A percentile compares a stretch with the other conserved stretches of the same genome.
phyloP scores from a whole-genome alignment of 2,797 vertebrate species.

The Sebastes cheni region DNA sequence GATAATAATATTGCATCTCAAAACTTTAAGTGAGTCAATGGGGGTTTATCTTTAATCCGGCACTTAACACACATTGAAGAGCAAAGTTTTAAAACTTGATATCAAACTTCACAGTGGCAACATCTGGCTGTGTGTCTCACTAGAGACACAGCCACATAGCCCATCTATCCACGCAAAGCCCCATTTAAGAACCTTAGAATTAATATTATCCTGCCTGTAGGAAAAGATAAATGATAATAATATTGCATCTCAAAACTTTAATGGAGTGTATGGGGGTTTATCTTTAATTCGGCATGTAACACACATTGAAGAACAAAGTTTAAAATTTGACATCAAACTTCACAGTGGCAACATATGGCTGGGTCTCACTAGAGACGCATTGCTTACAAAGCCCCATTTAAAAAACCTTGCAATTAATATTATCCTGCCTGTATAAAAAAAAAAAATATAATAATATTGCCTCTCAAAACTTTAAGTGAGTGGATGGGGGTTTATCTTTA shows the following conservation, averaged over 20 bases:
- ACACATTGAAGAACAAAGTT: background rate
- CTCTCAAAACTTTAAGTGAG: too few species aligned
- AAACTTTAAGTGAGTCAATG: background rate
- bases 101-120: background rate
- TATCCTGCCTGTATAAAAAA: background rate
- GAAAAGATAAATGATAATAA: accelerated
- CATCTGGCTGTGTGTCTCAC: background rate
- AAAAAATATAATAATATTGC: accelerated
- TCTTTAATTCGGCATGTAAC: background rate
- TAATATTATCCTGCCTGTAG: background rate
- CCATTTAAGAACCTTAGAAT: background rate
- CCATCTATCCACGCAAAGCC: background rate
- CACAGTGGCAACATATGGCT: background rate
- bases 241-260: too few species aligned
- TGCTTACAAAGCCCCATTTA: background rate
- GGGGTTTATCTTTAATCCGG: background rate
- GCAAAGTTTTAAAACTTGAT: too few species aligned
- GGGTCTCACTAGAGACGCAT: too few species aligned
- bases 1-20: accelerated
- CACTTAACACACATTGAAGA: background rate
- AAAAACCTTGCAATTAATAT: background rate
- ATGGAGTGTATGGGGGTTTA: accelerated
- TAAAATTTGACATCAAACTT: accelerated
- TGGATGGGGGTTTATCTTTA: background rate
- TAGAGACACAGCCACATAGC: too few species aligned